Percentiles rank a stretch among this genome's conserved stretches.
Conservation (phyloP, 2,888 invertebrate genomes). For the Drosophila prolongata region DNA sequence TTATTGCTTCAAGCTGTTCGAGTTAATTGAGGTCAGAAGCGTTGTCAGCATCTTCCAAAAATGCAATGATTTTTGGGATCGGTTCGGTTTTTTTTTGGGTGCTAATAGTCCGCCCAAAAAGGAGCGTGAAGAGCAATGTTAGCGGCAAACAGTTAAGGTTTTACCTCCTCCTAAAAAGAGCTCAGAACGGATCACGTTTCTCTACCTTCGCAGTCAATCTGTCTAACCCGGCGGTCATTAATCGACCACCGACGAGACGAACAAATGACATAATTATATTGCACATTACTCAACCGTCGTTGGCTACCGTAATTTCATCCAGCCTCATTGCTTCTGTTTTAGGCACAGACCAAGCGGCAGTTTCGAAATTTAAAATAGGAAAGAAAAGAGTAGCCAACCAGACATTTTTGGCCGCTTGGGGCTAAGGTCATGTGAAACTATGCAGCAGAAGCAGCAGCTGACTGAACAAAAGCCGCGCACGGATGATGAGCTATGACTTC, state of each 20-base stretch:
- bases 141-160: constrained; percentile 17
- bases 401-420: constrained; percentile 52
- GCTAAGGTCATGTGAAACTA: constrained; percentile 78
- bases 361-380: constrained; percentile 54
- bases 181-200: constrained; percentile 2
- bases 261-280: constrained; percentile 58
- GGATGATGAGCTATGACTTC: constrained; percentile 76
- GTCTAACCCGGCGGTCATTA: constrained; percentile 15
- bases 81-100: constrained; percentile 20
- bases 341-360: constrained; percentile 45
- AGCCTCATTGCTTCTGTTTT: constrained; percentile 69
- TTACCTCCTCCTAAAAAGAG: constrained; percentile 7
- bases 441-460: constrained; percentile 46
- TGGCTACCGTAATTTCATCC: constrained; percentile 46
- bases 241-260: constrained; percentile 13
- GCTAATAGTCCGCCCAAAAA: constrained; percentile 23
- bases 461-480: constrained; percentile 42
- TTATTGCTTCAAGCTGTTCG: constrained; percentile 59
- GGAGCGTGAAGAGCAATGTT: constrained; percentile 34
- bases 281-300: constrained; percentile 56
- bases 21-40: constrained; percentile 74
- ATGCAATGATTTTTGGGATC: constrained; percentile 32
- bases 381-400: constrained; percentile 19
- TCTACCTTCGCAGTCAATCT: neutral
- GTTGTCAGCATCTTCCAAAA: constrained; percentile 60